Conservation (phyloP, 2,888 invertebrate genomes). For the Plebejus argus region DNA sequence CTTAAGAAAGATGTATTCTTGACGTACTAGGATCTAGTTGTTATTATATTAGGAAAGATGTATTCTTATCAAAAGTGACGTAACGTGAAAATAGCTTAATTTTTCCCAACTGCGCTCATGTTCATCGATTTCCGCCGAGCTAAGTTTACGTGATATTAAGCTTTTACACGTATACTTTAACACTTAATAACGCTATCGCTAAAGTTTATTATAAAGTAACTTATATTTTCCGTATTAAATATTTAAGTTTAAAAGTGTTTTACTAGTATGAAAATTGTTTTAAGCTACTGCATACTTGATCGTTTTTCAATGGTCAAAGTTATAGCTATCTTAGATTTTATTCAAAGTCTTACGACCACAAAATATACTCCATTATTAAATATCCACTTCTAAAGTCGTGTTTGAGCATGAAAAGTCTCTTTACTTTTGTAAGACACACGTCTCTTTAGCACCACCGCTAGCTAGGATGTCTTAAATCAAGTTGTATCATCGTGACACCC, state of each 20-base stretch:
- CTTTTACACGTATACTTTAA: not conserved
- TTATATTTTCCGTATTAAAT: not conserved
- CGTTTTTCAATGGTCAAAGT: not conserved
- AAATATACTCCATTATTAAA: not conserved
- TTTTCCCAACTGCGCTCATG: not conserved
- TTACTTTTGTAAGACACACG: not conserved
- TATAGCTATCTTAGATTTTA: not conserved
- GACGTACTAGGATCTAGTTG: not conserved
- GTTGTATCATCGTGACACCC: not conserved
- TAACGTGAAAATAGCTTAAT: not conserved
- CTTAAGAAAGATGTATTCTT: not conserved
- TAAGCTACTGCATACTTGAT: not conserved
- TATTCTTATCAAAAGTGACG: conserved; percentile 31
- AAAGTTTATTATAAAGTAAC: not conserved
- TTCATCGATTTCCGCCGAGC: not conserved
- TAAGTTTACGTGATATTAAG: conserved; percentile 9
- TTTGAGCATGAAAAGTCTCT: not conserved
- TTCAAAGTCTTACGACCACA: not conserved
- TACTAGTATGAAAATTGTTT: not conserved
- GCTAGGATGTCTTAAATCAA: not conserved
- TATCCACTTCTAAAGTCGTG: not conserved
- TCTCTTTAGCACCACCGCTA: not conserved
- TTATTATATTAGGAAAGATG: not conserved
- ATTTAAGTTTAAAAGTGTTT: no score
- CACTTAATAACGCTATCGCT: not conserved